Conservation (phyloP, 53 echinoderm and acorn worm species). For the Luidia sarsii region DNA sequence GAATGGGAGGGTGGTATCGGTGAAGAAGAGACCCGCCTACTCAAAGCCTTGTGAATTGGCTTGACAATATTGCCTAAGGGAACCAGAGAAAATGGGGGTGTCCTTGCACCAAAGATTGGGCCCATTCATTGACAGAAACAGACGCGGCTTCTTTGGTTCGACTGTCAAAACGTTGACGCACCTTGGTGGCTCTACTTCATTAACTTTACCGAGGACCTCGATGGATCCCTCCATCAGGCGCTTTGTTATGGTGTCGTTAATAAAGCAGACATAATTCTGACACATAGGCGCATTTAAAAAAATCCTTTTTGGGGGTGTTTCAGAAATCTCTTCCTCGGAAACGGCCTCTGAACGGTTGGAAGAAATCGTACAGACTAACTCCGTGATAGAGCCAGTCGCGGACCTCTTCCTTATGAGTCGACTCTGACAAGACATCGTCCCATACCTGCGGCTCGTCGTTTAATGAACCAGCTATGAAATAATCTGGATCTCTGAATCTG, state of each 20-base stretch:
- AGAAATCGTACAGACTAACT: not conserved
- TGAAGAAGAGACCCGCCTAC: slow-evolving; percentile 4
- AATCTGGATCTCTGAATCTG: not conserved
- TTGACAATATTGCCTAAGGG: not conserved
- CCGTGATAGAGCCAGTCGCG: not conserved
- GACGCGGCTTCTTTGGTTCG: not conserved
- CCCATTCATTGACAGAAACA: not conserved
- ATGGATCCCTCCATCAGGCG: slow-evolving; percentile 20
- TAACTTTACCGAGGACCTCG: not conserved
- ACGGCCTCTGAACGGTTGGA: not conserved
- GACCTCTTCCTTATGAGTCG: not conserved
- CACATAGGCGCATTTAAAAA: not conserved
- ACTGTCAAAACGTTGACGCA: not conserved
- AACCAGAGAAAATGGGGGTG: not conserved
- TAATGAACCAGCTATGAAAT: not conserved
- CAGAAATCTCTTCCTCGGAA: not conserved
- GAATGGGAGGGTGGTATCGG: slow-evolving; percentile 3
- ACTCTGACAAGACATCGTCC: not conserved
- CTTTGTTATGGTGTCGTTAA: no score
- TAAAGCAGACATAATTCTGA: not conserved
- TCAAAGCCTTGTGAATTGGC: not conserved
- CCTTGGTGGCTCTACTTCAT: not conserved
- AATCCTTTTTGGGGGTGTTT: not conserved
- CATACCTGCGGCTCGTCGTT: not conserved
- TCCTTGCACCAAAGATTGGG: slow-evolving; percentile 26